A percentile compares a stretch with the other conserved stretches of the same genome.
These are phyloP conservation scores for Frankliniella fusca DNA, from an alignment of 2,888 invertebrate species.

Conservation along the genomic window DNA sequence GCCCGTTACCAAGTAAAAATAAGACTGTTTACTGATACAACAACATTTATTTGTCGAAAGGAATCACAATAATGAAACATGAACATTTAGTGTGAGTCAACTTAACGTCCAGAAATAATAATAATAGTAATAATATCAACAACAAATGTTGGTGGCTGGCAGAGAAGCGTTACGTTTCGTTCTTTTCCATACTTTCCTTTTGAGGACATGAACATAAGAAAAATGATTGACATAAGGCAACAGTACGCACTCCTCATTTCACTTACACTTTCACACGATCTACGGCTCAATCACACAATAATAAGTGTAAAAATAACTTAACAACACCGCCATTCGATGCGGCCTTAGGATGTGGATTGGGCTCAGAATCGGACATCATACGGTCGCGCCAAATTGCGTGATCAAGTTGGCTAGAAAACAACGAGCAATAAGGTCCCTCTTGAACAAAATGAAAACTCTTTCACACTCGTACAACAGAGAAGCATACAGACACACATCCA, in stretches of 20 bases:
- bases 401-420: background rate
- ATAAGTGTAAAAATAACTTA: background rate
- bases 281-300: too few relatives aligned
- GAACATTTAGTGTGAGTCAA: background rate
- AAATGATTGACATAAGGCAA: background rate
- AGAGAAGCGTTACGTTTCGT: background rate
- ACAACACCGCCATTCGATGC: background rate
- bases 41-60: constrained; percentile 8
- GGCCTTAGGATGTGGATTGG: constrained; percentile 16
- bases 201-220: background rate
- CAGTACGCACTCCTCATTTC: background rate
- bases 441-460: background rate
- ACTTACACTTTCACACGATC: background rate
- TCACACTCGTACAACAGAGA: background rate
- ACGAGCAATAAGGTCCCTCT: constrained; percentile 13
- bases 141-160: background rate
- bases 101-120: too few relatives aligned
- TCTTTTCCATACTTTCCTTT: background rate
- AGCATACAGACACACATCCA: background rate
- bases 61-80: background rate
- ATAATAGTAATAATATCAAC: background rate
- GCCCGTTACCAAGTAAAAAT: background rate
- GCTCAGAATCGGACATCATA: constrained; percentile 18
- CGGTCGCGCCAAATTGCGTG: background rate
- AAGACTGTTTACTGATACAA: background rate